Evolutionary conservation across 2,888 invertebrate genomes (phyloP).

Genomic region (Ashinkailepas kermadecensis): DNA sequence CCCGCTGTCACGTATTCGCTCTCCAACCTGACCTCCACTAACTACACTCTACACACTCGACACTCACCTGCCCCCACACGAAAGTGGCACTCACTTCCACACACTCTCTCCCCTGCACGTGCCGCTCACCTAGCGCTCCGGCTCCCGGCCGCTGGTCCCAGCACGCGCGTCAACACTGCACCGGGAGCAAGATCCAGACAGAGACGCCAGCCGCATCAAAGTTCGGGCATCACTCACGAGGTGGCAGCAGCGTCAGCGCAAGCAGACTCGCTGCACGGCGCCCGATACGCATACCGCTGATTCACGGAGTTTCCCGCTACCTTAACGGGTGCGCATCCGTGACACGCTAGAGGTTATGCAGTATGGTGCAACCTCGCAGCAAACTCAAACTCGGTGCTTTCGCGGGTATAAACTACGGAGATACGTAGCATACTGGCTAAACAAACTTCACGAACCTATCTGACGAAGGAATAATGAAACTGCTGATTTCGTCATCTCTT

Average conservation of each 20-base stretch:
- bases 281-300: not conserved
- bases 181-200: not conserved
- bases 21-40: no score
- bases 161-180: not conserved
- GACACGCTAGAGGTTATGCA: not conserved
- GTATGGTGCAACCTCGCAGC: not conserved
- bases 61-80: no score
- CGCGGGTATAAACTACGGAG: not conserved
- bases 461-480: no score
- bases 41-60: no score
- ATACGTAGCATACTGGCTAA: no score
- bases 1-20: no score
- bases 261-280: not conserved
- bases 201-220: no score
- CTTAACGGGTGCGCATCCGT: not conserved
- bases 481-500: no score
- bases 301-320: not conserved
- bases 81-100: no score
- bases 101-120: not conserved
- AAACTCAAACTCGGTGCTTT: not conserved
- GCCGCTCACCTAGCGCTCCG: constrained; percentile 12
- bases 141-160: not conserved
- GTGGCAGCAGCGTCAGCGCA: not conserved
- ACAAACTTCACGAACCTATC: no score
- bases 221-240: not conserved